Evolutionary conservation across 2,113 vertebrate genomes (phyloP), one percentile per base, ranked within the genome.

Genomic region (Saccopteryx leptura): DNA sequence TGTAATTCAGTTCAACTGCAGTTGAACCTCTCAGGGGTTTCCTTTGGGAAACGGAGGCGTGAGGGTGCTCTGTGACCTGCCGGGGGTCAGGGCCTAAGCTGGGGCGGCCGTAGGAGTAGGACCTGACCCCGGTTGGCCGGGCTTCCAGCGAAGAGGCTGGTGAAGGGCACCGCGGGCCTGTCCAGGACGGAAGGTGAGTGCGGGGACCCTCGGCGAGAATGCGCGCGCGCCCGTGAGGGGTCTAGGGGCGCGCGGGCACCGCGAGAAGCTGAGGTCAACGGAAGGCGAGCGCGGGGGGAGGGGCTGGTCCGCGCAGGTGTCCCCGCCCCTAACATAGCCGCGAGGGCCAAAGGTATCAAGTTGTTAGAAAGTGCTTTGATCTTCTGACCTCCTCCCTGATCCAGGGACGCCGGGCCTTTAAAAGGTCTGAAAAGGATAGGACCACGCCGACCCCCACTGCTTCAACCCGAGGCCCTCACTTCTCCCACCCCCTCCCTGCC

Each of bases 221-320:
- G 2, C 28, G 19, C 48, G 9, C 4, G 15, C 28, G 11, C 58
- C 46, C 63, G 2, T 39, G 18, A 31, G 56, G 21, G 60, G 65
- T 6, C 24, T 7, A 2, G 31, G 17, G 17, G 39, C 24, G 2
- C 6, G 1, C 4, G 4, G 23, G 23, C 1, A 1, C 0, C 0
- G 23, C 60, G n/a, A 9, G 28, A 48, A 14, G 11, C 61, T 15
- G 61, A 56, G 90, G 92, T 91, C 92, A 83, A 54, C 2, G 31
- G 92, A 94, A 61, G 78, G 89, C 9, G 0, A 93, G 56, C 10
- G 17, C 6, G 11, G 24, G 4, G n/a, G 2, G 48, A 69, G 19
- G 31, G 56, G 61, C 21, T 0, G 17, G 17, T 24, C 24, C 1
- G 0, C 5, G 13, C 56, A 31, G 89, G 65, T 68, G 46, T 68